Base-by-base conservation (phyloP, 2,797 vertebrate species). In the Pseudomugil gertrudae region DNA sequence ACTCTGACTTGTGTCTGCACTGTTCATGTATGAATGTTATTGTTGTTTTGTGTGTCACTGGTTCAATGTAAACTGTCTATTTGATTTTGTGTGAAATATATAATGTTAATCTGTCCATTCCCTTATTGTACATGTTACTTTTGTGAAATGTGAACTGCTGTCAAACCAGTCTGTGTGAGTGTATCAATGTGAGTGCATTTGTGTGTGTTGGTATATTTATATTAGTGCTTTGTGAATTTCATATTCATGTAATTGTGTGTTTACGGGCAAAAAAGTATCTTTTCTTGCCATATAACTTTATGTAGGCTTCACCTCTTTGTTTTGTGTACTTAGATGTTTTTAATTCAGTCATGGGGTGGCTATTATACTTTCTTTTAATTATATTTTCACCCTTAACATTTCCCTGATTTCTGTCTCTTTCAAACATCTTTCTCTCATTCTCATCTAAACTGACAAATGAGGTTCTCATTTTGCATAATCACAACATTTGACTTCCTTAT, bases 21-120 rank as follows among this genome's bases (percentile, higher is more conserved):
- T 79, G 71, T 89, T 90, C 83, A 89, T 88, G 90, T 88, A 84
- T 91, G 85, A 87, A 80, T 90, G 87, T 78, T 83, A 81, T 84
- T 72, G 68, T 79, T 79, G 78, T 80, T 84, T 81, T 85, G 71
- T 83, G 67, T 74, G 74, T 82, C 72, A 57, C 63, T 63, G 72
- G 64, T 73, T 79, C 26, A 63, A 55, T 60, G 40, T 79, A 61
- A 75, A 71, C 45, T 47, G 13, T 78, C 70, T 76, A 76, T 82
- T 38, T 69, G 69, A 50, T 71, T 72, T 80, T 66, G 55, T 75
- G 69, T 57, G 30, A 68, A 57, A 52, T 52, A 54, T 54, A 19
- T 17, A 29, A 61, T 30, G 53, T 80, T 45, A 57, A 43, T 72
- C 63, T 72, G 26, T 73, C n/a, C 50, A 43, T 63, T 27, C 23